Evolutionary conservation across 2,797 vertebrate genomes (phyloP).

Genomic region (Mionectes olivaceus): DNA sequence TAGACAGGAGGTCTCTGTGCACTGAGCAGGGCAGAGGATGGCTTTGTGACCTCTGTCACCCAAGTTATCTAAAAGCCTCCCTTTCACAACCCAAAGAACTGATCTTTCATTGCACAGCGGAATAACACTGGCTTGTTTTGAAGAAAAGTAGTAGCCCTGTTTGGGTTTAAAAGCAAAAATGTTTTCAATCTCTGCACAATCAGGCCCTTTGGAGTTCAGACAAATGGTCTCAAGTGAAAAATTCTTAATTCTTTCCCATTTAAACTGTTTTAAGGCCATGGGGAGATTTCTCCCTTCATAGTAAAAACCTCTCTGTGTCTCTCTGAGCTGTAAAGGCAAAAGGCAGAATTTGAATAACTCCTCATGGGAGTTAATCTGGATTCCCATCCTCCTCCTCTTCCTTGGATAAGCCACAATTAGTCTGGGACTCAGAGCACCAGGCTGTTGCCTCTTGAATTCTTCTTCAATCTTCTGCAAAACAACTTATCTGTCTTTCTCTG

Average conservation of each 20-base stretch:
- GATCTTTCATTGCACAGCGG: neutral
- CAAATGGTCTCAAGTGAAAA: neutral
- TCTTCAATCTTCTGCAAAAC: neutral
- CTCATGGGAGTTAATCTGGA: accelerated
- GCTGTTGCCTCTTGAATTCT: neutral
- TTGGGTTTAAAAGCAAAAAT: slow-evolving; percentile 28
- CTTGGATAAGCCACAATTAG: accelerated
- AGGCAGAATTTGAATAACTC: neutral
- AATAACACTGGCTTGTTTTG: slow-evolving; percentile 26
- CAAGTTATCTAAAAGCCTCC: neutral
- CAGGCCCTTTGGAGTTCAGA: neutral
- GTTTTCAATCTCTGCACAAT: neutral
- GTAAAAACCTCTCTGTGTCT: neutral
- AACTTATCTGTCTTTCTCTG: neutral
- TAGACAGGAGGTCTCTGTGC: slow-evolving; percentile 23
- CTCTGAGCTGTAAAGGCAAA: neutral
- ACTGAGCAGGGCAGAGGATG: neutral
- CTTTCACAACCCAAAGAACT: neutral
- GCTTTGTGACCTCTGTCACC: neutral
- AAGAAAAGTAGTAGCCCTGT: neutral
- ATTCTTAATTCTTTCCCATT: neutral
- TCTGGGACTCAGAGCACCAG: neutral
- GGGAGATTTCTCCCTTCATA: neutral
- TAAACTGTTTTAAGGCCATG: neutral
- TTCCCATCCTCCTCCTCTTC: neutral